Percentiles rank a stretch among this genome's conserved stretches.
Conservation (phyloP, 2,888 invertebrate species). For the Drosophila greeni region DNA sequence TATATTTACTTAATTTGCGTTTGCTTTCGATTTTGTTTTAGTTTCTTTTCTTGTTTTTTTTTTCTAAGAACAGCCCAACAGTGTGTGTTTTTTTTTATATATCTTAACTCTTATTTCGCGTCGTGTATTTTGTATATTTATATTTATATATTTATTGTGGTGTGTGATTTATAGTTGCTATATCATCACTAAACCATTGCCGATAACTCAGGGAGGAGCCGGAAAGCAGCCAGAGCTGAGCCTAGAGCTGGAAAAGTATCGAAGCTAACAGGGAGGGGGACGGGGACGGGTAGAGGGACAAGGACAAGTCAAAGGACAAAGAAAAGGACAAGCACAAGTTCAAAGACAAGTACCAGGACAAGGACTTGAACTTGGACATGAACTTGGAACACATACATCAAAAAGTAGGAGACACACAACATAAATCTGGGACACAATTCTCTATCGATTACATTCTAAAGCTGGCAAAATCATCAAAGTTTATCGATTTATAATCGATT, state of each 20-base stretch:
- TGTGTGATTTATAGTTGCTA: neutral
- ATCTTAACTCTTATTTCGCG: conserved; percentile 33
- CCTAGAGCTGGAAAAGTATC: neutral
- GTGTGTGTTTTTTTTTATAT: conserved; percentile 43
- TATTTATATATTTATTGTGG: conserved; percentile 34
- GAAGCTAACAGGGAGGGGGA: neutral
- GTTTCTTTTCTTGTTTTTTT: conserved; percentile 47
- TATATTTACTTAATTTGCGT: conserved; percentile 24
- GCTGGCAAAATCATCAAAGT: neutral
- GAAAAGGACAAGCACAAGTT: neutral
- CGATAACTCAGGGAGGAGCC: neutral
- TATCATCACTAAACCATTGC: neutral
- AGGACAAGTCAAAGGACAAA: neutral
- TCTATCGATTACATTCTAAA: neutral
- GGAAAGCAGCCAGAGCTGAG: neutral
- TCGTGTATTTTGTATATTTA: conserved; percentile 12
- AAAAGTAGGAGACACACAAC: too few species aligned
- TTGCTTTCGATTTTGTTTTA: conserved; percentile 36
- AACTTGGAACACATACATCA: too few species aligned
- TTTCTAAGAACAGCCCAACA: conserved; percentile 75
- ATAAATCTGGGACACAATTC: neutral
- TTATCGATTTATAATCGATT: neutral
- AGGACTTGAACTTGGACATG: neutral
- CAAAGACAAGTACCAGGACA: neutral
- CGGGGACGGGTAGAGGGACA: neutral